phyloP scores from a whole-genome alignment of 2,888 invertebrate genomes.

The Drosophila paramelanica region DNA sequence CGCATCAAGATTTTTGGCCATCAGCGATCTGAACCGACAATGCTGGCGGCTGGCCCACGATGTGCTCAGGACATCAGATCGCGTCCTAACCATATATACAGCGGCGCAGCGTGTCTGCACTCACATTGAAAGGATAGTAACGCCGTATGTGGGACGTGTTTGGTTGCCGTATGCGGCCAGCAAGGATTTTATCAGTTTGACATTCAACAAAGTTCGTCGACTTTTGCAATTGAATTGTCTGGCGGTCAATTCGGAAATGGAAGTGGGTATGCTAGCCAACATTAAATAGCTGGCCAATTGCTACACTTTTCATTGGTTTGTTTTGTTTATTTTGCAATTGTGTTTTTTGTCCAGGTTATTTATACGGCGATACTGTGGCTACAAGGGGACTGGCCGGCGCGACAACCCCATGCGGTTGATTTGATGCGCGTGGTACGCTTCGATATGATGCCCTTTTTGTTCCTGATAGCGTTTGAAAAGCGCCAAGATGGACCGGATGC shows the following conservation, averaged over 20 bases:
- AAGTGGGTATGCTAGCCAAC: constrained; percentile 27
- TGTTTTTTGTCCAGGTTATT: constrained; percentile 20
- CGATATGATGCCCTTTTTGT: constrained; percentile 33
- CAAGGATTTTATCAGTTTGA: constrained; percentile 17
- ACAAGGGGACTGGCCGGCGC: constrained; percentile 24
- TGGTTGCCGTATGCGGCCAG: constrained; percentile 33
- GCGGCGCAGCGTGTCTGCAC: background rate
- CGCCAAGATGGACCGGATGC: constrained; percentile 16
- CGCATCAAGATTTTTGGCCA: constrained; percentile 25
- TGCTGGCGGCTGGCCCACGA: constrained; percentile 8
- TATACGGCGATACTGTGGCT: constrained; percentile 36
- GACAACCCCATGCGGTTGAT: background rate
- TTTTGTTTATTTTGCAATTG: background rate
- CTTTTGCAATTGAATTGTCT: constrained; percentile 15
- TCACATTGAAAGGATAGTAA: constrained; percentile 8
- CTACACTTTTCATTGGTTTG: too few species aligned
- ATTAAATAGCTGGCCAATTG: background rate
- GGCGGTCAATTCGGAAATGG: constrained; percentile 49
- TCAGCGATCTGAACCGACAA: constrained; percentile 9
- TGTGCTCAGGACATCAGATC: background rate
- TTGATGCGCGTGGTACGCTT: constrained; percentile 27
- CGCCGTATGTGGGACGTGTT: constrained; percentile 8
- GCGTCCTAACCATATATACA: background rate
- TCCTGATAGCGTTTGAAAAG: constrained; percentile 4
- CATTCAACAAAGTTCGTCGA: background rate